These are phyloP conservation scores for Gavia stellata DNA, from an alignment of 2,113 vertebrate genomes.

Conservation along the genomic window DNA sequence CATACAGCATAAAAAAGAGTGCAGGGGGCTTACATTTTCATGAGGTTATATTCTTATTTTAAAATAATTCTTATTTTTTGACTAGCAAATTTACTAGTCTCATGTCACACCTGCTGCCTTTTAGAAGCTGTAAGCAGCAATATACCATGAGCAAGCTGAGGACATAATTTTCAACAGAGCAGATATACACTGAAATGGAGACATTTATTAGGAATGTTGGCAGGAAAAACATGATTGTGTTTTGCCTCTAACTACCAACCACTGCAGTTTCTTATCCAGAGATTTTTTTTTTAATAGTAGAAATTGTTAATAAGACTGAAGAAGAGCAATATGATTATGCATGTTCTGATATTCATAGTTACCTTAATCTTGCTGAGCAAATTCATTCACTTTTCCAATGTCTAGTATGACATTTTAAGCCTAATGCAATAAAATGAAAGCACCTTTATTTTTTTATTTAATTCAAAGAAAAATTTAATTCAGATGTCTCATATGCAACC, in stretches of 20 bases:
- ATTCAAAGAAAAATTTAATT: constrained; percentile 11
- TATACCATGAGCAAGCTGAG: background rate
- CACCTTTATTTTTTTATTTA: background rate
- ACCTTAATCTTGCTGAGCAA: background rate
- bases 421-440: background rate
- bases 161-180: background rate
- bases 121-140: background rate
- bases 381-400: background rate
- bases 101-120: background rate
- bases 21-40: background rate
- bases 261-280: background rate
- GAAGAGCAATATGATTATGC: background rate
- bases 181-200: background rate
- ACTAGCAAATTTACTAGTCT: background rate
- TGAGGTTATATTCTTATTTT: background rate
- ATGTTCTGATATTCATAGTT: background rate
- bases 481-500: background rate
- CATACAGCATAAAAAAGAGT: background rate
- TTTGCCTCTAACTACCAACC: background rate
- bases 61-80: background rate
- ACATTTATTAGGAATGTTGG: background rate
- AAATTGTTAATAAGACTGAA: background rate
- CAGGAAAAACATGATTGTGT: background rate
- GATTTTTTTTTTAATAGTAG: background rate
- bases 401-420: background rate